These are phyloP conservation scores for Conops quadrifasciatus DNA, from an alignment of 2,888 invertebrate genomes.

Conservation along the genomic window DNA sequence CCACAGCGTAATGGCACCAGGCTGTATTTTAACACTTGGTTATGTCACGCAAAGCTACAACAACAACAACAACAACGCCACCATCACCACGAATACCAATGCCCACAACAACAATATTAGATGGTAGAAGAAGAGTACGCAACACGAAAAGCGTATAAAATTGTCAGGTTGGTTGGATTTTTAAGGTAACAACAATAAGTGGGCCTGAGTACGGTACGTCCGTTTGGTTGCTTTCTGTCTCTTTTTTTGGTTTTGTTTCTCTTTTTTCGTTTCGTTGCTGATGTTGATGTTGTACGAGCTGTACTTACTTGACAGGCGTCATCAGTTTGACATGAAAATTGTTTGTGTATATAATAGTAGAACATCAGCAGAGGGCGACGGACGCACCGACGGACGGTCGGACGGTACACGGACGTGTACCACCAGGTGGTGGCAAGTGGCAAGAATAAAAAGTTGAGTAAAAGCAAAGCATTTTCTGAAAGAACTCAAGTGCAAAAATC, in stretches of 20 bases:
- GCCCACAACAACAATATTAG: neutral
- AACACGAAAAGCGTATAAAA: no score
- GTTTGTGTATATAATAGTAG: conserved; percentile 23
- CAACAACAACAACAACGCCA: conserved; percentile 3
- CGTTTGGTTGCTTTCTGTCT: neutral
- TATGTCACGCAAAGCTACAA: neutral
- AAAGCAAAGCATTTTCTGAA: no score
- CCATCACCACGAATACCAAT: neutral
- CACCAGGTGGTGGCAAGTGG: no score
- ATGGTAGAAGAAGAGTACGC: neutral
- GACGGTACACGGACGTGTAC: no score
- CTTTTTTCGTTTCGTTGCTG: neutral
- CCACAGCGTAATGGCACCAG: neutral
- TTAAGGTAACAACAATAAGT: neutral
- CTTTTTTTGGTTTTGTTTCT: neutral
- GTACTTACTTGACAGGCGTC: conserved; percentile 32
- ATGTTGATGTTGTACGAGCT: neutral
- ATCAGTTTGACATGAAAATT: conserved; percentile 37
- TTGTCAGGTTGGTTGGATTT: neutral
- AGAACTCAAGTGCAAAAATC: no score
- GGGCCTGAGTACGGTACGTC: neutral
- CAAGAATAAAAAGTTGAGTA: no score
- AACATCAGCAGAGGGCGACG: neutral
- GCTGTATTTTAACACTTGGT: conserved; percentile 28
- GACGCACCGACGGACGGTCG: neutral